Evolutionary conservation across 2,888 invertebrate species (phyloP).

Genomic region (Amaurobius ferox): DNA sequence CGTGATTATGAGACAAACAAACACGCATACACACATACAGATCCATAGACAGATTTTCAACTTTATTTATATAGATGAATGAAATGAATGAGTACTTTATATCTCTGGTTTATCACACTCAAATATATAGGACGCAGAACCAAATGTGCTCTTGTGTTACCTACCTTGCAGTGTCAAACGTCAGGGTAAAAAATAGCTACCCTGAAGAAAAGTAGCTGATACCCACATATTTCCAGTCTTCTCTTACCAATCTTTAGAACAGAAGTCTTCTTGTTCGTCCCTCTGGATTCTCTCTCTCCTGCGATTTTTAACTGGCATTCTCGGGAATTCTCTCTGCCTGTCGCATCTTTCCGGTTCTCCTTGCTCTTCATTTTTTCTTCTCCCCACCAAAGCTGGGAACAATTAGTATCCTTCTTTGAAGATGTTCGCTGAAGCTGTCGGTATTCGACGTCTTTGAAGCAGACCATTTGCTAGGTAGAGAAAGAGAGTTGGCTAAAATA

Average conservation of each 20-base stretch:
- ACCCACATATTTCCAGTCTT: slow-evolving; percentile 55
- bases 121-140: background rate
- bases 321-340: background rate
- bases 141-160: background rate
- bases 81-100: too few relatives aligned
- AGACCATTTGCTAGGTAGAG: background rate
- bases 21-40: too few relatives aligned
- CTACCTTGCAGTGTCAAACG: background rate
- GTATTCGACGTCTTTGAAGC: background rate
- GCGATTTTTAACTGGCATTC: background rate
- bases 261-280: slow-evolving; percentile 50
- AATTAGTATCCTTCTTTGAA: slow-evolving; percentile 54
- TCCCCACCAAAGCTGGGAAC: slow-evolving; percentile 15
- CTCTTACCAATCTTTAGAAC: slow-evolving; percentile 32
- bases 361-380: slow-evolving; percentile 5
- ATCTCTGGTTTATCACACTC: too few relatives aligned
- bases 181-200: slow-evolving; percentile 42
- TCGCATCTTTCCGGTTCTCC: slow-evolving; percentile 14
- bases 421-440: background rate
- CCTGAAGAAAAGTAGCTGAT: slow-evolving; percentile 46
- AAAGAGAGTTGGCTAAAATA: background rate
- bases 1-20: too few relatives aligned
- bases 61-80: too few relatives aligned
- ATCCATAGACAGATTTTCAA: too few relatives aligned
- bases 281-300: background rate